A percentile compares a stretch with the other conserved stretches of the same genome.
These are phyloP conservation scores for Gambelia wislizenii DNA, from an alignment of 2,797 vertebrate species.

Conservation along the genomic window DNA sequence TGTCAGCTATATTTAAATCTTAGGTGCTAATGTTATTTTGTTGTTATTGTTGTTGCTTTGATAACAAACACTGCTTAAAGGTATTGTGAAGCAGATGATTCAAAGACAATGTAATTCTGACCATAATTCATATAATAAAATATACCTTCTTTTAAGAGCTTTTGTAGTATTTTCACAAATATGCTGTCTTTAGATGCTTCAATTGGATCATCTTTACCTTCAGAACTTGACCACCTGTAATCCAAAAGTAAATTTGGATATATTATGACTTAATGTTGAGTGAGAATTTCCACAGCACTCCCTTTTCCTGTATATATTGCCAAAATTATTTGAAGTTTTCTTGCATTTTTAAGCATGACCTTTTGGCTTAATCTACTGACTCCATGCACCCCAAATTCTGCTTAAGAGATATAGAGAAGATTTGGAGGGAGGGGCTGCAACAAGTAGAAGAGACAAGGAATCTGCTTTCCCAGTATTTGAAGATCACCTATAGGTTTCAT, in stretches of 20 bases:
- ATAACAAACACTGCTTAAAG: background rate
- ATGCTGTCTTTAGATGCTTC: slow-evolving; percentile 93
- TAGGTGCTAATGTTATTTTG: background rate
- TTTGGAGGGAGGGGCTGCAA: background rate
- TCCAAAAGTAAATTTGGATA: slow-evolving; percentile 28
- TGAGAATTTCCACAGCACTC: background rate
- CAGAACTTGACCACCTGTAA: slow-evolving; percentile 89
- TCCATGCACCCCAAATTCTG: background rate
- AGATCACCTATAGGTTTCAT: background rate
- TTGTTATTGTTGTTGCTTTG: background rate
- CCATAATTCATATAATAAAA: slow-evolving; percentile 20
- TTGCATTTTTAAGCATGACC: background rate
- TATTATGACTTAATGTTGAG: background rate
- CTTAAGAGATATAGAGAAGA: background rate
- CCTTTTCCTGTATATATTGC: background rate
- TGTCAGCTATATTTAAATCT: background rate
- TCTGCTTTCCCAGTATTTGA: background rate
- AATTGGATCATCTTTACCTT: slow-evolving; percentile 91
- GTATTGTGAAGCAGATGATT: background rate
- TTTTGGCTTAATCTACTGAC: slow-evolving; percentile 3
- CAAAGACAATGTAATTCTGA: slow-evolving; percentile 28
- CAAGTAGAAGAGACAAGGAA: background rate
- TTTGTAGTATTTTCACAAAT: slow-evolving; percentile 94
- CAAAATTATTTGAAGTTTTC: background rate
- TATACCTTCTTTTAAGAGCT: slow-evolving; percentile 92